phyloP scores from a whole-genome alignment of 2,888 invertebrate species.

The Sipunculus nudus region DNA sequence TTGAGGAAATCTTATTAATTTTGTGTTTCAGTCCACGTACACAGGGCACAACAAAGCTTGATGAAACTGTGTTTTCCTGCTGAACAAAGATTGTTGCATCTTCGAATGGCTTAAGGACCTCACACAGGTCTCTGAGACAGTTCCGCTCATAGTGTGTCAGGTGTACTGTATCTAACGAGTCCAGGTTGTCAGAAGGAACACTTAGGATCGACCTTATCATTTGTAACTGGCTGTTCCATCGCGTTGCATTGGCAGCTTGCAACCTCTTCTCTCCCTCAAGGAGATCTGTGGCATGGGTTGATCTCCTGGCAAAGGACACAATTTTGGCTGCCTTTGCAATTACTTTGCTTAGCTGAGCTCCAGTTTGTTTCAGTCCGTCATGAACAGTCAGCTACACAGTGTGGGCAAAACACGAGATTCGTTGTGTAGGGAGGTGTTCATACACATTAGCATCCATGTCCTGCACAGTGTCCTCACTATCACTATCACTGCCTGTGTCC shows the following conservation, averaged over 20 bases:
- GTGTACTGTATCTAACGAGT: neutral
- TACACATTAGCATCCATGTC: too few species aligned
- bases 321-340: slow-evolving; percentile 25
- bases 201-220: slow-evolving; percentile 23
- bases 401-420: slow-evolving; percentile 4
- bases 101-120: neutral
- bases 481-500: too few species aligned
- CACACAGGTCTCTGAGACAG: neutral
- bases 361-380: slow-evolving; percentile 6
- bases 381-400: slow-evolving; percentile 4
- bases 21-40: neutral
- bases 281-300: slow-evolving; percentile 23
- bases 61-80: neutral
- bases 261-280: slow-evolving; percentile 24
- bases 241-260: slow-evolving; percentile 19
- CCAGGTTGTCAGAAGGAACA: neutral
- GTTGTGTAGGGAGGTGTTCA: neutral
- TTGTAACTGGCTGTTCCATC: slow-evolving; percentile 30
- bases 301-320: slow-evolving; percentile 21
- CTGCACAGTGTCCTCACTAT: too few species aligned
- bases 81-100: neutral
- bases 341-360: too few species aligned
- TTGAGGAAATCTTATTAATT: neutral
- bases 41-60: neutral
- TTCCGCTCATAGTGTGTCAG: neutral